Evolutionary conservation across 2,888 invertebrate genomes (phyloP), one percentile per base, ranked within the genome.

Genomic region (Limnephilus rhombicus): DNA sequence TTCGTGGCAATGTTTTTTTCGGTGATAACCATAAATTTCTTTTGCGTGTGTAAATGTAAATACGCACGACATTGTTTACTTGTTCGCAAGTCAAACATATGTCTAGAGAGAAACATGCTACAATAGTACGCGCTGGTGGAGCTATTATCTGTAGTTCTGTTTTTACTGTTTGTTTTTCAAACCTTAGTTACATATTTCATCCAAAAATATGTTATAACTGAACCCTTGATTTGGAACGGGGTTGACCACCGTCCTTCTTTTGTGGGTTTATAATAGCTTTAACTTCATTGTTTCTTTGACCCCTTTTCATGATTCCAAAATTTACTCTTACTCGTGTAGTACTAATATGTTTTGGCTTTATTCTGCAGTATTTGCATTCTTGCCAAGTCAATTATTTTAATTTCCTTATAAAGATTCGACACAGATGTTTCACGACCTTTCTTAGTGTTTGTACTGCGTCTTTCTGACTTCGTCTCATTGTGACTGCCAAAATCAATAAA

Each of bases 401-500:
- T 68, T 68, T 24, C 68, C 68, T 68, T 68, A 68, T 68, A 68
- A 24, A 68, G 7, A 9, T 68, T 24, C 7, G 68, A 7, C 24
- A 24, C n/a, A 68, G n/a, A 68, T 24, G 68, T 68, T 68, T 24
- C 9, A 68, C 24, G 68, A 68, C 5, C 49, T 53, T 53, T 18
- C 53, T 53, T 53, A 5, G 53, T 53, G 68, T 45, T 12, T 11
- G 45, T 24, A n/a, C 24, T n/a, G 68, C 24, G 68, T 68, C 7
- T 68, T n/a, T 68, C 24, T 68, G 24, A 68, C 68, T 68, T 68
- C 68, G 24, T 68, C 68, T 68, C 18, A 24, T 31, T 82, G 31
- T 49, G 86, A 45, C 45, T 45, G n/a, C 85, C 85, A 15, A 85
- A 86, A 41, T 68, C 68, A 68, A 68, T 68, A 68, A 53, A 53